Evolutionary conservation across 1,140 invertebrate genomes (phyloP), one percentile per base, ranked within the genome.

Genomic region (Pseudomyrmex pallidus): DNA sequence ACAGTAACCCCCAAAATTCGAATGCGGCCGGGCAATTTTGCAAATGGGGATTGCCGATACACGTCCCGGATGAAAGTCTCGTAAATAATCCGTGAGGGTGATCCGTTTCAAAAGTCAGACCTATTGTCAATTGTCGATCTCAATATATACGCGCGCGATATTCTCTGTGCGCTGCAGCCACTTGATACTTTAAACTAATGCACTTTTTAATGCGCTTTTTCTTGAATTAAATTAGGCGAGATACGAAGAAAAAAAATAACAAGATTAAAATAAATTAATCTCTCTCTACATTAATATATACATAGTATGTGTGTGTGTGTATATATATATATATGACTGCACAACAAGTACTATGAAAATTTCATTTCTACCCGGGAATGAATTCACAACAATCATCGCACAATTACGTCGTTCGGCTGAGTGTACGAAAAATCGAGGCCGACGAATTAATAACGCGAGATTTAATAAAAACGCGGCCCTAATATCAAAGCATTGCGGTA

Each of bases 41-140:
- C 67, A 89, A 89, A 89, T 89, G 87, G 87, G 80, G 25, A 86
- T 88, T 87, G 86, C 54, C 85, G 57, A 87, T 87, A 85, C 68
- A 83, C 73, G 72, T 85, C 25, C 63, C 35, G 17, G n/a, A 46
- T 50, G 66, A 74, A 56, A 61, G 25, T 10, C 61, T 66, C 56
- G 56, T 80, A 80, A 80, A 80, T 80, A 80, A 80, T 80, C 48
- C 74, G 68, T 67, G 25, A 35, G 59, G 57, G 22, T 61, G 72
- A 78, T 76, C 48, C 73, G 48, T 74, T 15, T 64, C 15, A 5
- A 63, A 74, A 82, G 66, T 80, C 66, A 59, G 22, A 2, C 54
- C n/a, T 50, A 80, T 72, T 80, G 76, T 72, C 66, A 72, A 46
- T 56, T 67, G 20, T 72, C 56, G 76, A 70, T 72, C 59, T 8